Conservation (phyloP, 2,888 invertebrate species). For the Latrodectus hesperus region DNA sequence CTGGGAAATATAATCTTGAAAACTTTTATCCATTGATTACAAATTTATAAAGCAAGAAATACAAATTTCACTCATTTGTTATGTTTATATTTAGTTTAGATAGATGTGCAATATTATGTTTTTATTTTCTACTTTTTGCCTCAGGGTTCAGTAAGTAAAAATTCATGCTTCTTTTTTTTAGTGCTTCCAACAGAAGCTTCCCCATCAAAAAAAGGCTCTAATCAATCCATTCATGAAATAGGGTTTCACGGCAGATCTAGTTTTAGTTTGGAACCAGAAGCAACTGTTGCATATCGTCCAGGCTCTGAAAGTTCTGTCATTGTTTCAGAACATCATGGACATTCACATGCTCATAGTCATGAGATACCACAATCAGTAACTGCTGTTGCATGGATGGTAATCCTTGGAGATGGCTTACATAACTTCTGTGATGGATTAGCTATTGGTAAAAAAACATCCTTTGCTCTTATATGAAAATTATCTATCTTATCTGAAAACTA, state of each 20-base stretch:
- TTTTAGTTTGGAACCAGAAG: conserved; percentile 55
- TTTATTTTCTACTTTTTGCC: too few species aligned
- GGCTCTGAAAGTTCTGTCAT: conserved; percentile 50
- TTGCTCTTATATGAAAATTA: too few species aligned
- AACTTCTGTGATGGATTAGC: conserved; percentile 97
- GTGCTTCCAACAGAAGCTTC: conserved; percentile 54
- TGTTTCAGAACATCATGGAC: conserved; percentile 80
- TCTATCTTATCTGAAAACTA: too few species aligned
- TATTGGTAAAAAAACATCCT: conserved; percentile 78
- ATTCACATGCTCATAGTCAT: conserved; percentile 90
- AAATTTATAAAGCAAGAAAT: too few species aligned
- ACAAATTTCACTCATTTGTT: too few species aligned
- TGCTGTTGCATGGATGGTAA: conserved; percentile 96
- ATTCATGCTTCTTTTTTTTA: conserved; percentile 11
- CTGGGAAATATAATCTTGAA: not conserved
- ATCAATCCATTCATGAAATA: conserved; percentile 51
- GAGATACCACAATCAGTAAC: conserved; percentile 88
- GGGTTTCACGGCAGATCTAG: conserved; percentile 63
- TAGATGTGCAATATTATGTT: too few species aligned
- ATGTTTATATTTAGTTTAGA: too few species aligned
- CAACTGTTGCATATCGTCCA: conserved; percentile 31
- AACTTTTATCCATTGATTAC: not conserved
- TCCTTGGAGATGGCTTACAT: conserved; percentile 95
- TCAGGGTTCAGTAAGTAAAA: not conserved
- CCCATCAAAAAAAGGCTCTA: conserved; percentile 48